Conservation (phyloP, 2,888 invertebrate genomes). For the Orthosia gothica region DNA sequence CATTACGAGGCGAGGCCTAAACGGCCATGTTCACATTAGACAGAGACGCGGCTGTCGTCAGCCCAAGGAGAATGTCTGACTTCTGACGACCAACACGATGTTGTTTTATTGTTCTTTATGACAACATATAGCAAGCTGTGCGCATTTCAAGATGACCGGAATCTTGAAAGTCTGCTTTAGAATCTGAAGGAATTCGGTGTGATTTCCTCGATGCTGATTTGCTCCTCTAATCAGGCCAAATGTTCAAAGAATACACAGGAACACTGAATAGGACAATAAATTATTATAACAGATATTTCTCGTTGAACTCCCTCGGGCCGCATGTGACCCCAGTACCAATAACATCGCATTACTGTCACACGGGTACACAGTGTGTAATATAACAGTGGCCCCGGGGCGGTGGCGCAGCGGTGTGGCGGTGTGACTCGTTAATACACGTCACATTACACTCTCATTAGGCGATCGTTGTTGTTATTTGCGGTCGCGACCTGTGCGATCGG, state of each 20-base stretch:
- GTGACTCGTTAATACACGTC: slow-evolving; percentile 10
- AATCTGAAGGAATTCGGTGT: neutral
- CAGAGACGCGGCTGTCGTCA: neutral
- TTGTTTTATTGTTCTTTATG: neutral
- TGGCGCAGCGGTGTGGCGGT: neutral
- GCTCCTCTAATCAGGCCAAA: neutral
- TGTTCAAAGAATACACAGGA: neutral
- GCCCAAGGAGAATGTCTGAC: neutral
- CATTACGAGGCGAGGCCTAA: no score
- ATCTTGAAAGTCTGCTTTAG: neutral
- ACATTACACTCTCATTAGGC: neutral
- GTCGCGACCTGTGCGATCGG: no score
- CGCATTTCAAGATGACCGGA: neutral
- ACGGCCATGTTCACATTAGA: neutral
- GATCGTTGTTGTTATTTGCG: neutral
- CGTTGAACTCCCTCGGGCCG: neutral
- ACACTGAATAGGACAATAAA: neutral
- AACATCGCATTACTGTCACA: neutral
- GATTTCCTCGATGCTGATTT: neutral
- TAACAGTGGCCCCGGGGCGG: neutral
- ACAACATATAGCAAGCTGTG: neutral
- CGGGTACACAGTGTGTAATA: neutral
- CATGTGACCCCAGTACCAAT: neutral
- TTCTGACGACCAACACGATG: neutral
- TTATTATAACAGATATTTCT: neutral